Evolutionary conservation across 2,113 vertebrate species (phyloP).

Genomic region (Hemichromis elongatus): DNA sequence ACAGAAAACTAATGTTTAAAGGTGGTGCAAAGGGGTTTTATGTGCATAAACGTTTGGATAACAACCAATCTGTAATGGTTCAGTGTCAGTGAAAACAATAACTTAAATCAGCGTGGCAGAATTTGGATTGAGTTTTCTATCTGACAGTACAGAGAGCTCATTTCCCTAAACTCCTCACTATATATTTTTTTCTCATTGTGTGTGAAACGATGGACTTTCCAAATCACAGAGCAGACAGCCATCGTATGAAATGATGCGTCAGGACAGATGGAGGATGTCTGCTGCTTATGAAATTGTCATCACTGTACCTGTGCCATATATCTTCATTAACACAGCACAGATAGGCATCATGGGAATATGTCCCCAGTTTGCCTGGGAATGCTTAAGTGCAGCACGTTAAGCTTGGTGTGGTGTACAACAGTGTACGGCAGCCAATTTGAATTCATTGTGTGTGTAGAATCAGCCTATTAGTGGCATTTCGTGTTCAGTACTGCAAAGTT

Average conservation of each 20-base stretch:
- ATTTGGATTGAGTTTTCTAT: neutral
- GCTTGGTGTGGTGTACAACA: constrained; percentile 3
- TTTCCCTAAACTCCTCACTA: neutral
- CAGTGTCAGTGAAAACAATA: neutral
- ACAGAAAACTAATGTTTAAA: neutral
- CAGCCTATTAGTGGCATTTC: constrained; percentile 41
- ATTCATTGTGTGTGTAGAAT: constrained; percentile 47
- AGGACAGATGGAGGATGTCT: constrained; percentile 51
- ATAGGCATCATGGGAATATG: constrained; percentile 48
- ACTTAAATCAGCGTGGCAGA: neutral
- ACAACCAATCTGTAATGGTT: neutral
- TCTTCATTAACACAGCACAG: constrained; percentile 57
- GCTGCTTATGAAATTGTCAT: constrained; percentile 52
- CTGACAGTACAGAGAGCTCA: neutral
- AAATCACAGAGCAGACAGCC: constrained; percentile 33
- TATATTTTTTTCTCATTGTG: neutral
- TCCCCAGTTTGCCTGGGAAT: constrained; percentile 41
- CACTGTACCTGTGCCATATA: constrained; percentile 47
- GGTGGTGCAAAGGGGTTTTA: neutral
- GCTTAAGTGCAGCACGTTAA: constrained; percentile 19
- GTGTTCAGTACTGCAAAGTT: constrained; percentile 12
- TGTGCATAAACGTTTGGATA: neutral
- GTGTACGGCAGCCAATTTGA: constrained; percentile 21
- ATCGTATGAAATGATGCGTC: constrained; percentile 4
- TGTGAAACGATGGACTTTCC: constrained; percentile 22